Percentiles rank a stretch among this genome's conserved stretches.
phyloP scores from a whole-genome alignment of 1,140 invertebrate species.

The Bombus confusus region DNA sequence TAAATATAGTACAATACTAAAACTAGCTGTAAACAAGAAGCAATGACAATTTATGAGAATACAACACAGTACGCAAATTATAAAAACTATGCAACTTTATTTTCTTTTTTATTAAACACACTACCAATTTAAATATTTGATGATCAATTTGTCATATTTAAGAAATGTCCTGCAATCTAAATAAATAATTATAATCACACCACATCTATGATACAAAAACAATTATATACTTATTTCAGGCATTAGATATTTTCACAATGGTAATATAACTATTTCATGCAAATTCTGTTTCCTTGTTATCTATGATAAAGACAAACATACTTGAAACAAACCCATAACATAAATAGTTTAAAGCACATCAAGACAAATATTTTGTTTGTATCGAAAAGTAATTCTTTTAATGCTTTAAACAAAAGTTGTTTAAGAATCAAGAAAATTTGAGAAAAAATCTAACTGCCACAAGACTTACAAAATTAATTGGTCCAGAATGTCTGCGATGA shows the following conservation, averaged over 20 bases:
- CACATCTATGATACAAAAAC: slow-evolving; percentile 15
- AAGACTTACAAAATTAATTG: slow-evolving; percentile 81
- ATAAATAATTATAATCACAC: background rate
- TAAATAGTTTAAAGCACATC: background rate
- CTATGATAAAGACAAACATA: background rate
- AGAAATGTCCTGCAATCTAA: background rate
- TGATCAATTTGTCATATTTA: background rate
- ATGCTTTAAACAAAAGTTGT: background rate
- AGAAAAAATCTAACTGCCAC: slow-evolving; percentile 26
- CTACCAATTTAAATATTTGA: background rate
- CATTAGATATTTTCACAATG: background rate
- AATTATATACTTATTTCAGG: background rate
- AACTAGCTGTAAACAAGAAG: background rate
- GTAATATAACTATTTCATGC: slow-evolving; percentile 18
- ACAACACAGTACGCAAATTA: background rate
- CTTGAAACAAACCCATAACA: background rate
- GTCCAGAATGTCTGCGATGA: slow-evolving; percentile 79
- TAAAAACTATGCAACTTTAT: background rate
- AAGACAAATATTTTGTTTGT: background rate
- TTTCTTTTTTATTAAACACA: background rate
- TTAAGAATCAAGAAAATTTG: slow-evolving; percentile 26
- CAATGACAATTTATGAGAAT: background rate
- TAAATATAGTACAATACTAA: slow-evolving; percentile 8
- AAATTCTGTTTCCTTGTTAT: slow-evolving; percentile 2
- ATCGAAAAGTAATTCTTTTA: background rate